Percentiles rank a stretch among this genome's conserved stretches.
phyloP scores from a whole-genome alignment of 64 coral and sea anemone species.

The Platygyra sinensis region DNA sequence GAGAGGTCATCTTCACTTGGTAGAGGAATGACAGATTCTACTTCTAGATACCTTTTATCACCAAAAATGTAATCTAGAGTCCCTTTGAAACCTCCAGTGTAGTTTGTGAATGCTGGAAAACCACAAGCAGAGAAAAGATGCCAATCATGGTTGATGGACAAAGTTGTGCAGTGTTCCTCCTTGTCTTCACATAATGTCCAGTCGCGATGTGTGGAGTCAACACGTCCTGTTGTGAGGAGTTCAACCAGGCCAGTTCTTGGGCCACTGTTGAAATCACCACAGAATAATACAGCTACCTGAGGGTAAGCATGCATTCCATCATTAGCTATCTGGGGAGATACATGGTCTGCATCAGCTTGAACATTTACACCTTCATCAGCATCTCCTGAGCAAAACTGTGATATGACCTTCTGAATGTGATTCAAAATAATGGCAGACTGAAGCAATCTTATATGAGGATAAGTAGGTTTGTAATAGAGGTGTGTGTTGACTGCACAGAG shows the following conservation, averaged over 20 bases:
- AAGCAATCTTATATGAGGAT: conserved; percentile 82
- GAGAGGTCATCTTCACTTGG: conserved; percentile 75
- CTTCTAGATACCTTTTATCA: conserved; percentile 74
- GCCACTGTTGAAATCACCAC: conserved; percentile 93
- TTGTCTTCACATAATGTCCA: conserved; percentile 80
- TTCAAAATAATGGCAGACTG: conserved; percentile 82
- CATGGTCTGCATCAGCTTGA: no score
- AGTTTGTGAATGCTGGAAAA: conserved; percentile 84
- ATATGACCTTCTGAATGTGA: conserved; percentile 65
- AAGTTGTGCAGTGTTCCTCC: conserved; percentile 74
- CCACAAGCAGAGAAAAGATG: conserved; percentile 65
- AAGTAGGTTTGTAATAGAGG: conserved; percentile 79
- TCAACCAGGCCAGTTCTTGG: conserved; percentile 70
- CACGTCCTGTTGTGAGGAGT: conserved; percentile 57
- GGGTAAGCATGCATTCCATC: not conserved
- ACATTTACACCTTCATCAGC: not conserved
- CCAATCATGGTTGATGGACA: conserved; percentile 60
- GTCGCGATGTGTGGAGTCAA: conserved; percentile 63
- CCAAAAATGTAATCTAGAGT: conserved; percentile 92
- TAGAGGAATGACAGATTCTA: conserved; percentile 81
- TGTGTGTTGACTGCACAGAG: conserved; percentile 92
- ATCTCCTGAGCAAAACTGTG: conserved; percentile 14
- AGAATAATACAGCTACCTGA: conserved; percentile 82
- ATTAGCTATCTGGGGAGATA: not conserved
- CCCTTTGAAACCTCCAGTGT: conserved; percentile 79